A percentile compares a stretch with the other conserved stretches of the same genome.
These are phyloP conservation scores for Bombus polaris DNA, from an alignment of 1,140 invertebrate genomes.

Conservation along the genomic window DNA sequence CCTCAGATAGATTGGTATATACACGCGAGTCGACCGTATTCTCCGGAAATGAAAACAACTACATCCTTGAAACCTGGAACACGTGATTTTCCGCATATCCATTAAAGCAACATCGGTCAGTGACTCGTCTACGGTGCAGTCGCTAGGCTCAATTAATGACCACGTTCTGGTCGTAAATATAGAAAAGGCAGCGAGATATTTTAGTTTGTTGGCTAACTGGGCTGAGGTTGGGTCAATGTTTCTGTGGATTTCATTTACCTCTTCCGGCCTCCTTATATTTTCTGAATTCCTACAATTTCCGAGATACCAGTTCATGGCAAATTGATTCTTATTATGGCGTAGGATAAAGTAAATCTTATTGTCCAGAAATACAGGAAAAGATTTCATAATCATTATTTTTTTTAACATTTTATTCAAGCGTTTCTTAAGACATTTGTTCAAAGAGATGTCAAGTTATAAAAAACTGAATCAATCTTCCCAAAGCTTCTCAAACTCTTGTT, in stretches of 20 bases:
- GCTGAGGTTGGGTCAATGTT: constrained; percentile 46
- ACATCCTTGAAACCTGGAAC: background rate
- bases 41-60: constrained; percentile 20
- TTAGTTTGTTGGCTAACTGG: constrained; percentile 21
- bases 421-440: background rate
- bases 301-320: background rate
- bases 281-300: background rate
- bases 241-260: constrained; percentile 20
- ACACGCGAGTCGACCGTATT: background rate
- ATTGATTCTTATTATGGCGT: background rate
- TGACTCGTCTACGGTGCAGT: constrained; percentile 19
- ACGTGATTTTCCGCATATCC: constrained; percentile 47
- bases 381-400: no score
- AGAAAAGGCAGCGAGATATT: constrained; percentile 40
- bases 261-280: constrained; percentile 3
- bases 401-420: background rate
- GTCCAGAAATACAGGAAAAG: no score
- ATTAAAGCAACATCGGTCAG: constrained; percentile 51
- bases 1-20: background rate
- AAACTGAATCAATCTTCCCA: no score
- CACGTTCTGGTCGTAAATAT: constrained; percentile 38
- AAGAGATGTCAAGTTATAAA: no score
- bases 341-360: background rate
- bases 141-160: constrained; percentile 52
- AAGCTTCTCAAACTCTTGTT: background rate